Evolutionary conservation across 2,113 vertebrate genomes (phyloP).

Genomic region (Grallaria varia): DNA sequence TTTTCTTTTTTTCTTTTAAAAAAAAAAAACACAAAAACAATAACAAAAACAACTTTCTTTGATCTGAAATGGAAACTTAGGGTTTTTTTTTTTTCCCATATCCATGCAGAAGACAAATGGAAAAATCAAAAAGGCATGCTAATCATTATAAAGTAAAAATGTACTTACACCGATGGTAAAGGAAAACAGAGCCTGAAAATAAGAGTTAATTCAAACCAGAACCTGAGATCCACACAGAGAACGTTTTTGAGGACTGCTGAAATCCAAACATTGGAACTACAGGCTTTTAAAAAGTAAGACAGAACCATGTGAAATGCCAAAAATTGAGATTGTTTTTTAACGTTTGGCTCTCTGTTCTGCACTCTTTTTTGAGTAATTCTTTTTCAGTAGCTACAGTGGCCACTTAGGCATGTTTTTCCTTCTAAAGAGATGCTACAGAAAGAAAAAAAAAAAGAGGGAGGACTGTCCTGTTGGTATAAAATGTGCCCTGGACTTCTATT

Average conservation of each 20-base stretch:
- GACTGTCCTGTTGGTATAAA: neutral
- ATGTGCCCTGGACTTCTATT: neutral
- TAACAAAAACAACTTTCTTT: neutral
- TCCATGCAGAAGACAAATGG: neutral
- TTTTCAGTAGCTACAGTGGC: neutral
- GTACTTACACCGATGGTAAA: neutral
- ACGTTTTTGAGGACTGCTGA: neutral
- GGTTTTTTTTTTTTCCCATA: neutral
- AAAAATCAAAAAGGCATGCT: neutral
- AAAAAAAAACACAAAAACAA: too few species aligned
- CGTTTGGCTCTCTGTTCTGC: neutral
- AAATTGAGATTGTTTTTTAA: neutral
- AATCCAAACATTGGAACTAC: neutral
- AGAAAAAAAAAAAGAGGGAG: rapidly evolving
- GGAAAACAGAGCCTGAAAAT: neutral
- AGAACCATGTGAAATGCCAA: neutral
- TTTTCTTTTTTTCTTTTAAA: neutral
- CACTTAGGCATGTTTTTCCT: neutral
- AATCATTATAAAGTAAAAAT: neutral
- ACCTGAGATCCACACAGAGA: neutral
- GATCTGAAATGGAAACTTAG: neutral
- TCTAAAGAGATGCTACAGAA: neutral
- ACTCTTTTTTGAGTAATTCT: neutral
- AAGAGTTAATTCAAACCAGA: slow-evolving; percentile 18
- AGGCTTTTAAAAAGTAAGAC: neutral